Conservation (phyloP, 2,113 vertebrate genomes). For the Saguinus imperator region DNA sequence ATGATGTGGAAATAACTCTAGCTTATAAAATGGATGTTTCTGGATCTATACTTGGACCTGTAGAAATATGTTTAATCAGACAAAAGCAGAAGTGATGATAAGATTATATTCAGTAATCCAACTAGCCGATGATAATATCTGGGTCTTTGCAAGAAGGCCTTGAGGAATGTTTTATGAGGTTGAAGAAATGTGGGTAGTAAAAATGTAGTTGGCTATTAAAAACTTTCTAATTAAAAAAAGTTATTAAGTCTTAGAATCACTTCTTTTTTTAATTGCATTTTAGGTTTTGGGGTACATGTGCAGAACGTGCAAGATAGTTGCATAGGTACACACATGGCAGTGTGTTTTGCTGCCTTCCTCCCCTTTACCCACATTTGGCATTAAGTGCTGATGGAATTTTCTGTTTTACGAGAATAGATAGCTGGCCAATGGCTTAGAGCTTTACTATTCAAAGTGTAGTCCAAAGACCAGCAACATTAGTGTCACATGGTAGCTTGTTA, state of each 20-base stretch:
- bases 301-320: too few species aligned
- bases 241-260: not conserved
- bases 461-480: not conserved
- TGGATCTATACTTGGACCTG: not conserved
- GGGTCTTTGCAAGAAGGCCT: not conserved
- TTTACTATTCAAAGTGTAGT: not conserved
- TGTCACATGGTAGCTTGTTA: not conserved
- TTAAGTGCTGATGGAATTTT: not conserved
- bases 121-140: not conserved
- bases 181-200: not conserved
- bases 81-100: not conserved
- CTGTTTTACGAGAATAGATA: not conserved
- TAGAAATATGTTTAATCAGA: not conserved
- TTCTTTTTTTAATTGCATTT: not conserved
- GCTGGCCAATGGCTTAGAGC: not conserved
- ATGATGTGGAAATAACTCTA: not conserved
- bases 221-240: not conserved
- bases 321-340: too few species aligned
- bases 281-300: too few species aligned
- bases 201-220: not conserved
- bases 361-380: too few species aligned
- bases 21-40: constrained; percentile 7
- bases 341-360: too few species aligned
- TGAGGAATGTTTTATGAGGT: not conserved
- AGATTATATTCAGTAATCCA: not conserved